Evolutionary conservation across 2,113 vertebrate species (phyloP), one percentile per base, ranked within the genome.

Genomic region (Oryzias celebensis): DNA sequence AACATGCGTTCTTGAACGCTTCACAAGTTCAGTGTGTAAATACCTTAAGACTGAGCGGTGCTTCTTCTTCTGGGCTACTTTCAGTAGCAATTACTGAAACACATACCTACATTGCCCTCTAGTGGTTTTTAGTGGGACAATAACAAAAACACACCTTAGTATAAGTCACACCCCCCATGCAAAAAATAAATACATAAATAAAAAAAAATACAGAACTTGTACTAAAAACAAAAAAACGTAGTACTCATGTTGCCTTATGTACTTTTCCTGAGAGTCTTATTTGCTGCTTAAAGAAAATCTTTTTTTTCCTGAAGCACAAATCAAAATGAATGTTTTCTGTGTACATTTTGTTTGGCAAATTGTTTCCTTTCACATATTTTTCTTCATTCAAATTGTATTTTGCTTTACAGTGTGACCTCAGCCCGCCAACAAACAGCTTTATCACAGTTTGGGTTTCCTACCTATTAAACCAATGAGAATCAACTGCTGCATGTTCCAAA

Each of bases 251-350:
- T 61, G 68, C 3, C 22, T 50, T 18, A 28, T 42, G 36, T 15
- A 7, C 45, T 52, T 55, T 63, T 16, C 23, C 22, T 31, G 42
- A 55, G 28, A 55, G 28, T 44, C 42, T 20, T 54, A 50, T 68
- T 76, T 52, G 13, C 53, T 24, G 52, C 53, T 70, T 57, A 48
- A 65, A 55, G 44, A 64, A n/a, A 41, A 7, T 52, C 18, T 48
- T 50, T 62, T 4, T 48, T 24, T 69, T 47, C 26, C 10, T 16
- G 18, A 15, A 47, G 50, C 62, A 71, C 36, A 31, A 41, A 28
- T 8, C 12, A 20, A 48, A 48, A 8, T n/a, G 6, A 12, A 20
- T 18, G 16, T 18, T 48, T 20, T 48, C 2, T 18, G 2, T 18
- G 47, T 48, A 1, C 10, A 18, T 18, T 18, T 10, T 18, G n/a